Conservation (phyloP, 2,888 invertebrate genomes). For the Coelopa pilipes region DNA sequence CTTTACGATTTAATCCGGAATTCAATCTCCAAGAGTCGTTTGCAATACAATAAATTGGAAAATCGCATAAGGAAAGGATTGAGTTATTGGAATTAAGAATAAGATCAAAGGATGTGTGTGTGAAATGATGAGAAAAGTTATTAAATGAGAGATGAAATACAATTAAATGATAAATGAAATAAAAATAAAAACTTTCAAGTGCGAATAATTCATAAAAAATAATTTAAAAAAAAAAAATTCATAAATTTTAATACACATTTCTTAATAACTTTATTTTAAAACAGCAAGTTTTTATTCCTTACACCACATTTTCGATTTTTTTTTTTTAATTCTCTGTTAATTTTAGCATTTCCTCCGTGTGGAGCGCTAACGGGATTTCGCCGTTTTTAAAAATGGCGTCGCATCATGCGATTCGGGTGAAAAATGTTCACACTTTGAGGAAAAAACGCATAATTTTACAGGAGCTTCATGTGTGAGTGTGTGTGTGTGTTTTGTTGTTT, state of each 20-base stretch:
- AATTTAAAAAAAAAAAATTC: not conserved
- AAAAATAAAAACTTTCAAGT: too few species aligned
- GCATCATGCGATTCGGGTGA: slow-evolving; percentile 10
- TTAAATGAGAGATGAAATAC: not conserved
- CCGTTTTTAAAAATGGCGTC: not conserved
- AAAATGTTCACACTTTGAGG: slow-evolving; percentile 7
- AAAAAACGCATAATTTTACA: not conserved
- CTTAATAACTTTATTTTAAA: not conserved
- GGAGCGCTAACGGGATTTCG: too few species aligned
- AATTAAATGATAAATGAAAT: not conserved
- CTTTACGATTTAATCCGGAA: too few species aligned
- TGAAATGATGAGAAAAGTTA: too few species aligned
- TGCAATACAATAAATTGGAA: not conserved
- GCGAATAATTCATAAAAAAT: not conserved
- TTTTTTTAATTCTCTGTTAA: too few species aligned
- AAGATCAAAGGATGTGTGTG: too few species aligned
- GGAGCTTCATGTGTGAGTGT: not conserved
- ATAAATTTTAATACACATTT: not conserved
- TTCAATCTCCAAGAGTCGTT: too few species aligned
- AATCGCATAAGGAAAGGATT: not conserved
- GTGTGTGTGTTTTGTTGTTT: not conserved
- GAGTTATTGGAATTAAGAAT: too few species aligned
- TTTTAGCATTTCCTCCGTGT: too few species aligned
- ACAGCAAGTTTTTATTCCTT: not conserved
- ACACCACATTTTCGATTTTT: not conserved